A percentile compares a stretch with the other conserved stretches of the same genome.
Evolutionary conservation across 2,888 invertebrate genomes (phyloP).

Genomic region (Odontomyia ornata): DNA sequence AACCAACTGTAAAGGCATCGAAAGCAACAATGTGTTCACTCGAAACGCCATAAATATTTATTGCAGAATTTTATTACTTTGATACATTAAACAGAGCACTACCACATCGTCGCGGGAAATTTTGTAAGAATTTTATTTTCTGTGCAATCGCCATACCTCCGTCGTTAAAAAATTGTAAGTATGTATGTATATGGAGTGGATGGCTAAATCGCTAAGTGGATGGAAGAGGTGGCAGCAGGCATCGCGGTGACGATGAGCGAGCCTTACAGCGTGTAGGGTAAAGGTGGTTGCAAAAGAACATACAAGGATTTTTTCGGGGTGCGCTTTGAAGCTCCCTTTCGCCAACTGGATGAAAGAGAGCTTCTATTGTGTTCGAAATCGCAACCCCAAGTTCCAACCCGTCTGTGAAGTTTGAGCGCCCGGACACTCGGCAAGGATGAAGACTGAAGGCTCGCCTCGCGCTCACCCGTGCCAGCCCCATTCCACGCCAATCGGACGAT

Average conservation of each 20-base stretch:
- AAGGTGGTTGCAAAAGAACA: conserved; percentile 39
- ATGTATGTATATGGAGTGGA: conserved; percentile 11
- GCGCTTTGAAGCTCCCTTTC: conserved; percentile 30
- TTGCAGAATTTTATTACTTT: conserved; percentile 49
- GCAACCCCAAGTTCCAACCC: conserved; percentile 27
- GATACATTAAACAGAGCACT: conserved; percentile 48
- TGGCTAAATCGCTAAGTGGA: not conserved
- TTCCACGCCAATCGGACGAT: conserved; percentile 30
- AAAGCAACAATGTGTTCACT: conserved; percentile 47
- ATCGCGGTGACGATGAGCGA: conserved; percentile 28
- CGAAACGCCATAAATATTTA: conserved; percentile 48
- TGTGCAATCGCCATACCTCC: conserved; percentile 26
- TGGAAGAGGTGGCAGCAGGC: conserved; percentile 8
- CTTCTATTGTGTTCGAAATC: conserved; percentile 37
- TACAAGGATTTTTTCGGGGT: conserved; percentile 37
- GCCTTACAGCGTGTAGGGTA: conserved; percentile 13
- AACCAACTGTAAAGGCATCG: conserved; percentile 20
- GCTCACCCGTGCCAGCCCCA: not conserved
- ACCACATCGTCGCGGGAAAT: conserved; percentile 43
- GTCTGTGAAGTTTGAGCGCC: conserved; percentile 22
- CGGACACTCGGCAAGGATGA: conserved; percentile 33
- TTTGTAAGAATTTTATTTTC: conserved; percentile 40
- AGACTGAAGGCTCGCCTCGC: conserved; percentile 36
- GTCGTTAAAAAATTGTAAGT: conserved; percentile 34
- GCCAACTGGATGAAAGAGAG: conserved; percentile 37